Evolutionary conservation across 2,888 invertebrate genomes (phyloP), one percentile per base, ranked within the genome.

Genomic region (Parascotia fuliginaria): DNA sequence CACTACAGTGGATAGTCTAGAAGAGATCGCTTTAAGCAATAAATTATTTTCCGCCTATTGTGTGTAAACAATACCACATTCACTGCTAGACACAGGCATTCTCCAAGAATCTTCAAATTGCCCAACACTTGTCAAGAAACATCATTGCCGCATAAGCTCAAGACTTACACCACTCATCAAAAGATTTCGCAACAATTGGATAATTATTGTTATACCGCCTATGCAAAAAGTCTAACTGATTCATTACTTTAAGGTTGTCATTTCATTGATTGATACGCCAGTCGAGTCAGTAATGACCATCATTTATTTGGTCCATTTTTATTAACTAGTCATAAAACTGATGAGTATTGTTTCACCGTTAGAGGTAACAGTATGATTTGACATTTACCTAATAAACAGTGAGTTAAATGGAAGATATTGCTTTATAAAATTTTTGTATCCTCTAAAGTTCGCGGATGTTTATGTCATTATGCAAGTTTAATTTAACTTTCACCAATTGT

Each of bases 171-270:
- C 40, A 33, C 15, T 29, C 28, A 31, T 11, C 19, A 24, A 13
- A 52, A 46, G 13, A 52, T 67, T 61, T 31, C 33, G 42, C 48
- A 65, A 65, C 31, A 36, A 9, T 37, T 28, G 31, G 12, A 58
- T 62, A 65, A 70, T 66, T 62, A 60, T 40, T 51, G 48, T 51
- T 55, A 65, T 60, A 59, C 19, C 45, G 43, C 43, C 38, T 47
- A 56, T 57, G 51, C 53, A 60, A 70, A 60, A 69, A 58, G 39
- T 43, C 42, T 41, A 50, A 59, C 59, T 54, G 50, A 58, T 50
- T 52, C 48, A 54, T 41, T 55, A 41, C 43, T 47, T 47, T 52
- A 67, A 64, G 65, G 65, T 32, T 11, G 48, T 64, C 44, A 56
- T 51, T 33, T 24, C 9, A 46, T 41, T 59, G 61, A 68, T 60